A percentile compares a stretch with the other conserved stretches of the same genome.
These are phyloP conservation scores for Octodon degus DNA, from an alignment of 2,113 vertebrate genomes.

Conservation along the genomic window DNA sequence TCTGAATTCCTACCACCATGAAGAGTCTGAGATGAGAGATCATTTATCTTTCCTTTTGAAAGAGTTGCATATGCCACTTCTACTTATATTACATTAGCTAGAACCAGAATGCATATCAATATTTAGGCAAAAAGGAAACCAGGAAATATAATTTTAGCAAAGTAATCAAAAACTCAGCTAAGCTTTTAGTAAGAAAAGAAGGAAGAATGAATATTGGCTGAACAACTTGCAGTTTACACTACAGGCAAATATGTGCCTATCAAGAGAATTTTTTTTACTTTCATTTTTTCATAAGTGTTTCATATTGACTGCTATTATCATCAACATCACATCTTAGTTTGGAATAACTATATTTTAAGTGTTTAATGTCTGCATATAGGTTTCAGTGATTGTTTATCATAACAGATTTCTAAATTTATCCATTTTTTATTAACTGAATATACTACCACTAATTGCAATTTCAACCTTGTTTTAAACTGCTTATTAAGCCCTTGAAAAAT, in stretches of 20 bases:
- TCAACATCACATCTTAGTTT: not conserved
- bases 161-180: not conserved
- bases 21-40: not conserved
- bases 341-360: conserved; percentile 14
- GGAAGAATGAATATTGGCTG: not conserved
- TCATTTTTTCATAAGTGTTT: not conserved
- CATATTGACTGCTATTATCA: not conserved
- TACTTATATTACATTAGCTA: not conserved
- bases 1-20: not conserved
- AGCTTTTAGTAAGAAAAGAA: not conserved
- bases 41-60: conserved; percentile 13
- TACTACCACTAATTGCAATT: not conserved
- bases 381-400: not conserved
- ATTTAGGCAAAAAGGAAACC: not conserved
- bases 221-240: not conserved
- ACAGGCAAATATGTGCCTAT: not conserved
- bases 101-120: not conserved
- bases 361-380: not conserved
- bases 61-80: not conserved
- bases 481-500: not conserved
- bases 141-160: not conserved
- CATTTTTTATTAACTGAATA: not conserved
- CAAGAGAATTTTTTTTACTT: not conserved
- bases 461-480: not conserved
- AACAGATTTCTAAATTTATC: not conserved